phyloP scores from a whole-genome alignment of 37 sponge, comb jelly and placozoan genomes.

The Bolinopsis microptera region DNA sequence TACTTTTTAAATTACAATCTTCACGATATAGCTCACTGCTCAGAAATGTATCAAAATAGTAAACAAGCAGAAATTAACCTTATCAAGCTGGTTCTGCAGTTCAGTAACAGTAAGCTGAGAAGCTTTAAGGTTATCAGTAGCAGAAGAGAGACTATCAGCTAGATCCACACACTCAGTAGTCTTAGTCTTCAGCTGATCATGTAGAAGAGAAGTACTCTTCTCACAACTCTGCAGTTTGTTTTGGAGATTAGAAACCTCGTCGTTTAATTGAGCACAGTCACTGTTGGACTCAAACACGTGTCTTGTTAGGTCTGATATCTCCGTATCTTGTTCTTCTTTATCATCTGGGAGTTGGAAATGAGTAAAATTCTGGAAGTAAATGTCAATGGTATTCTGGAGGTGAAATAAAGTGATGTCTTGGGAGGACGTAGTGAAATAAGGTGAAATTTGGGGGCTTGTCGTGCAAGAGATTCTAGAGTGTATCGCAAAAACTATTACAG shows the following conservation, averaged over 20 bases:
- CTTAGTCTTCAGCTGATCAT: constrained; percentile 2
- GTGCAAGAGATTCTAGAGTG: too few relatives aligned
- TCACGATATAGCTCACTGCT: too few relatives aligned
- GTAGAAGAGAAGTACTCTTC: background rate
- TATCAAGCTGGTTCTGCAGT: constrained; percentile 20
- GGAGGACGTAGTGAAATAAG: too few relatives aligned
- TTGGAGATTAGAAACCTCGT: constrained; percentile 26
- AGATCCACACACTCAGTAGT: constrained; percentile 24
- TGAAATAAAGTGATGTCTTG: too few relatives aligned
- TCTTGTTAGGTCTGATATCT: constrained; percentile 51
- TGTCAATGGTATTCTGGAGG: too few relatives aligned
- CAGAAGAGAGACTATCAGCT: background rate
- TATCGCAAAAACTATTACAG: too few relatives aligned
- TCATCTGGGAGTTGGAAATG: background rate
- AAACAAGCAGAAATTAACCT: constrained; percentile 6
- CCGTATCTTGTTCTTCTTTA: constrained; percentile 23
- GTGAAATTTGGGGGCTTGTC: too few relatives aligned
- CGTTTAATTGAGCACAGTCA: constrained; percentile 52
- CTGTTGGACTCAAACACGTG: constrained; percentile 60
- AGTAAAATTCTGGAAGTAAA: too few relatives aligned
- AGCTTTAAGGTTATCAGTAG: constrained; percentile 5
- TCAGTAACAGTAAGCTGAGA: background rate
- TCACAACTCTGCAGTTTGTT: background rate
- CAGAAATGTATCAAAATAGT: background rate
- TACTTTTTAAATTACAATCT: too few relatives aligned